Percentiles rank a stretch among this genome's conserved stretches.
Conservation (phyloP, 2,888 invertebrate genomes). For the Ischnus inquisitorius region DNA sequence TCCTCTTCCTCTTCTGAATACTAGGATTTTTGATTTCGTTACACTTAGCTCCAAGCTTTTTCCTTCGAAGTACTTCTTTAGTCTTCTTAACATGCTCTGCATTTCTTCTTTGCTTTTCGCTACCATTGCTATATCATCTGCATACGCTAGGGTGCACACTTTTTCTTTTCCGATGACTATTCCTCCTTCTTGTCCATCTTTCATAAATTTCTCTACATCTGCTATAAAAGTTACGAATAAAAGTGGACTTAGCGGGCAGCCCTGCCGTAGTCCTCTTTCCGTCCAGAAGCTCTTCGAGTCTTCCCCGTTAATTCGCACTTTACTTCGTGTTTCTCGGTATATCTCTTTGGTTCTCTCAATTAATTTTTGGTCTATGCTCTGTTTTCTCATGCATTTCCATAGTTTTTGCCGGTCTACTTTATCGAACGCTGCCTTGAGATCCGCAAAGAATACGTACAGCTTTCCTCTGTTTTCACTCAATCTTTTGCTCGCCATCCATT, state of each 20-base stretch:
- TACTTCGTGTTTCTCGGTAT: conserved; percentile 54
- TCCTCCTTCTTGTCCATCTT: no score
- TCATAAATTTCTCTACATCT: conserved; percentile 50
- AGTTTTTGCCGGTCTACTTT: conserved; percentile 27
- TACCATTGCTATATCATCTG: conserved; percentile 59
- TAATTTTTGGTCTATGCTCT: conserved; percentile 25
- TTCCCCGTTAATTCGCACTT: conserved; percentile 30
- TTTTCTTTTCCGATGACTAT: no score
- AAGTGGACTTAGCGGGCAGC: conserved; percentile 65
- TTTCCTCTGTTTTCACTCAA: conserved; percentile 39
- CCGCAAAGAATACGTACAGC: conserved; percentile 25
- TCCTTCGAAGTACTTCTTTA: conserved; percentile 7
- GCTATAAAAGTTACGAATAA: conserved; percentile 53
- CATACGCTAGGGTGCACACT: conserved; percentile 55
- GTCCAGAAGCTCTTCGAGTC: conserved; percentile 48
- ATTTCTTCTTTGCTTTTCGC: conserved; percentile 52
- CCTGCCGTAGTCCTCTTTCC: conserved; percentile 48
- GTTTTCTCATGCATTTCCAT: conserved; percentile 21
- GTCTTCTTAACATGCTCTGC: conserved; percentile 46
- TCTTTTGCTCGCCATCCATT: conserved; percentile 45
- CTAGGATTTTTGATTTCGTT: conserved; percentile 58
- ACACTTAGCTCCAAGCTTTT: conserved; percentile 41
- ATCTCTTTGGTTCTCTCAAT: conserved; percentile 48
- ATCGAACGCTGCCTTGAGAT: not conserved
- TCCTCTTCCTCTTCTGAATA: not conserved